Base-by-base conservation (phyloP, 2,888 invertebrate species). In the Polymixis flavicincta region DNA sequence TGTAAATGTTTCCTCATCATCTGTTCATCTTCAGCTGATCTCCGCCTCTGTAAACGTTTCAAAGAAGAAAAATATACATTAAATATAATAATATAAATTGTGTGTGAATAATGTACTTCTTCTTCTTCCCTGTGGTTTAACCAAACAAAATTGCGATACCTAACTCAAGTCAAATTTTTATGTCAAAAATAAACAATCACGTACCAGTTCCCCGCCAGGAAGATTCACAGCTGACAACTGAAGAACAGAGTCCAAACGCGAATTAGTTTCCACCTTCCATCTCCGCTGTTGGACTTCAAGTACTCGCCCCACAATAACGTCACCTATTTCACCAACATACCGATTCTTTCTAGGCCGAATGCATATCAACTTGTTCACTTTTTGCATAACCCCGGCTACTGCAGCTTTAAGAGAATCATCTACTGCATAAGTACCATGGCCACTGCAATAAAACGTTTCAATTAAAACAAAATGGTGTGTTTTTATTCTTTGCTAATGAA, bases 211-310 rank as follows among this genome's bases (percentile, higher is more conserved):
- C 72, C 99, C 98, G 48, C 99, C 99, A n/a, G 99, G 99, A 81
- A 99, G 97, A 96, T 99, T 99, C 1, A 99, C 99, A 52, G 99
- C 98, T 0, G 99, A 99, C 28, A 99, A 95, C 79, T 98, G 97
- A 19, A 99, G 97, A 61, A 98, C 97, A 0, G 99, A 98, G 94
- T 99, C 99, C 90, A 98, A 95, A 72, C 99, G 97, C 0, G 99
- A 98, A 94, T 99, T 99, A 1, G 99, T 99, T 89, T 99, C 98
- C 4, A 99, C 98, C 93, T 99, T 99, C 99, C 99, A 99, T 77
- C 99, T 97, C 90, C 98, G 98, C 89, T 99, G 98, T 90, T 99
- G 99, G 0, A 99, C 99, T 93, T 99, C 99, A 0, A 98, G 97
- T 48, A 99, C 98, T 67, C 99, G 97, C 0, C 99, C 99, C 9